These are phyloP conservation scores for Hirtodrosophila cameraria DNA, from an alignment of 2,888 invertebrate species.

Conservation along the genomic window DNA sequence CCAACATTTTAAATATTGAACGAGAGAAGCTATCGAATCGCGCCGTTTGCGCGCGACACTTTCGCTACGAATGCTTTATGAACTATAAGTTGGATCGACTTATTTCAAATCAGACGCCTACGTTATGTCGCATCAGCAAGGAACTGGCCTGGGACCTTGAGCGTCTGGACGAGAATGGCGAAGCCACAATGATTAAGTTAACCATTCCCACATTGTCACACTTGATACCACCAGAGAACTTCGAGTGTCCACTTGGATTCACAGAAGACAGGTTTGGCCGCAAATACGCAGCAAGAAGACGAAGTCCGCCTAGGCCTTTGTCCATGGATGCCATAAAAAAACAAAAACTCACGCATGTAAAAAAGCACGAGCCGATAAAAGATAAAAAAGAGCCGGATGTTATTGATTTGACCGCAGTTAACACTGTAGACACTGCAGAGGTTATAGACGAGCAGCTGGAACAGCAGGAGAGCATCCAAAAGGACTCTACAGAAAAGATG, in stretches of 20 bases:
- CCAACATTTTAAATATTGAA: conserved; percentile 75
- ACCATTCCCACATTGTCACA: conserved; percentile 54
- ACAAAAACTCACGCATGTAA: background rate
- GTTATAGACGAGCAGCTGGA: background rate
- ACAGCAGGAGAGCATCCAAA: background rate
- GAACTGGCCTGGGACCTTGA: conserved; percentile 74
- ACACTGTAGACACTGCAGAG: background rate
- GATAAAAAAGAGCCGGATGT: background rate
- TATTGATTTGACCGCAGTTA: background rate
- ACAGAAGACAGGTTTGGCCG: conserved; percentile 26
- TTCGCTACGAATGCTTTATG: conserved; percentile 85
- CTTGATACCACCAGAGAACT: conserved; percentile 73
- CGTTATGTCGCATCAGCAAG: conserved; percentile 78
- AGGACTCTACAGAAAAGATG: background rate
- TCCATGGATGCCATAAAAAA: conserved; percentile 11
- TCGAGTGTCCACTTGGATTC: conserved; percentile 62
- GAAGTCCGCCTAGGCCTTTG: conserved; percentile 24
- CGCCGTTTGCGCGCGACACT: conserved; percentile 85
- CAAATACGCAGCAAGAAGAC: conserved; percentile 18
- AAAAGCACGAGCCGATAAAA: background rate
- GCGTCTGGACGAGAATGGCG: conserved; percentile 52
- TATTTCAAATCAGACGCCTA: conserved; percentile 84
- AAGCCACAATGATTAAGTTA: conserved; percentile 54
- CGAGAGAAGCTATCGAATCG: conserved; percentile 84
- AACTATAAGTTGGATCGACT: conserved; percentile 84